Percentiles rank a stretch among this genome's conserved stretches.
These are phyloP conservation scores for Tetranychus truncatus DNA, from an alignment of 2,888 invertebrate species.

Conservation along the genomic window DNA sequence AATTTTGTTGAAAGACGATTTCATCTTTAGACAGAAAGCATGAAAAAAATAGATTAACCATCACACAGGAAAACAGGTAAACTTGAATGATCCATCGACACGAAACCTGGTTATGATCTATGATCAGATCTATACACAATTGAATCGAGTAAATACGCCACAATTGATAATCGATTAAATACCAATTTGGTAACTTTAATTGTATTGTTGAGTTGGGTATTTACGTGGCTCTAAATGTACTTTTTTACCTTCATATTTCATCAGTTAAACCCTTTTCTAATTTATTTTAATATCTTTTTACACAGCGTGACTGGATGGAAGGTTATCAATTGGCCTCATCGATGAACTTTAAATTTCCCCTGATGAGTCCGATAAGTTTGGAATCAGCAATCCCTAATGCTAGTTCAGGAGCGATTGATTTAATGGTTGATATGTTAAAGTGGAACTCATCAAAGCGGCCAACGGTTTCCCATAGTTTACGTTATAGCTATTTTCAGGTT, in stretches of 20 bases:
- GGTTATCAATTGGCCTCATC: constrained; percentile 76
- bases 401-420: constrained; percentile 55
- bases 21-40: too few relatives aligned
- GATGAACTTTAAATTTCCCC: constrained; percentile 90
- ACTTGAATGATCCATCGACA: too few relatives aligned
- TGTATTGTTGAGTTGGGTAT: neutral
- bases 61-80: too few relatives aligned
- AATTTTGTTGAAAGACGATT: too few relatives aligned
- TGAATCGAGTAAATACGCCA: neutral
- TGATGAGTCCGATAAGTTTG: constrained; percentile 60
- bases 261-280: neutral
- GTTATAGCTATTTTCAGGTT: constrained; percentile 18
- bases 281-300: constrained; percentile 5
- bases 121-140: too few relatives aligned
- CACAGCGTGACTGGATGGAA: constrained; percentile 78
- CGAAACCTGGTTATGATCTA: too few relatives aligned
- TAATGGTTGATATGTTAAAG: constrained; percentile 65
- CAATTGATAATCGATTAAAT: neutral
- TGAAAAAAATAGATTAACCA: too few relatives aligned
- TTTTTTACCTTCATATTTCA: neutral
- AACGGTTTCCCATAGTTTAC: constrained; percentile 42
- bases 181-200: neutral
- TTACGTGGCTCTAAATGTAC: neutral
- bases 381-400: constrained; percentile 62
- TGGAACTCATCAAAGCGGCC: constrained; percentile 87